phyloP scores from a whole-genome alignment of 2,113 vertebrate genomes.

The Ciconia stormi region DNA sequence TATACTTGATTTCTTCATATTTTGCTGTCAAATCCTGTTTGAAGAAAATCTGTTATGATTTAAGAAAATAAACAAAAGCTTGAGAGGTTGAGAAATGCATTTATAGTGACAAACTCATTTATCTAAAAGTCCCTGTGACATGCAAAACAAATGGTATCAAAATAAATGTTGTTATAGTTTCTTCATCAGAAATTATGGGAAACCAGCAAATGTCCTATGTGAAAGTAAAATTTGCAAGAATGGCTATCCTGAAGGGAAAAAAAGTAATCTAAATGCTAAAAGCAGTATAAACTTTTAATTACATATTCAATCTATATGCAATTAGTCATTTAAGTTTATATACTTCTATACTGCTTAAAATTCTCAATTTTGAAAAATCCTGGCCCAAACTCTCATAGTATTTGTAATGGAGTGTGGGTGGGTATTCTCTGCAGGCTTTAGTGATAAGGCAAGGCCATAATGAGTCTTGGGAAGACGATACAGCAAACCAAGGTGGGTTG shows the following conservation, averaged over 20 bases:
- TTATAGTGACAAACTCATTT: neutral
- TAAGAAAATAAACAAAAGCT: slow-evolving; percentile 1
- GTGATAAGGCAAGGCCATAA: neutral
- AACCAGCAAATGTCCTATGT: neutral
- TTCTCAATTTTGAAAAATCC: neutral
- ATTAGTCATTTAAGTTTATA: neutral
- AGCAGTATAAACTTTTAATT: neutral
- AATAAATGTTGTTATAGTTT: neutral
- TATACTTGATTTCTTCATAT: neutral
- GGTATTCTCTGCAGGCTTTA: neutral
- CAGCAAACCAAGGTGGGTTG: neutral
- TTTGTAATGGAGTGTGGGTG: neutral
- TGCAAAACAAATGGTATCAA: neutral
- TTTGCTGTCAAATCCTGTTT: slow-evolving; percentile 14
- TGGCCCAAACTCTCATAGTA: neutral
- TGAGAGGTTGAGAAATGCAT: neutral
- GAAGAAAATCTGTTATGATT: neutral
- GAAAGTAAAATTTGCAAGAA: neutral
- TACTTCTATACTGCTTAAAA: neutral
- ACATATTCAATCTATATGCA: neutral
- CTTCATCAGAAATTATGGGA: neutral
- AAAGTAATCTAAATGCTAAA: neutral
- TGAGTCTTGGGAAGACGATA: neutral
- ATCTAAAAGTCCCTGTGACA: neutral
- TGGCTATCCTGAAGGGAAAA: neutral